Evolutionary conservation across 2,113 vertebrate species (phyloP).

Genomic region (Oryzias javanicus): DNA sequence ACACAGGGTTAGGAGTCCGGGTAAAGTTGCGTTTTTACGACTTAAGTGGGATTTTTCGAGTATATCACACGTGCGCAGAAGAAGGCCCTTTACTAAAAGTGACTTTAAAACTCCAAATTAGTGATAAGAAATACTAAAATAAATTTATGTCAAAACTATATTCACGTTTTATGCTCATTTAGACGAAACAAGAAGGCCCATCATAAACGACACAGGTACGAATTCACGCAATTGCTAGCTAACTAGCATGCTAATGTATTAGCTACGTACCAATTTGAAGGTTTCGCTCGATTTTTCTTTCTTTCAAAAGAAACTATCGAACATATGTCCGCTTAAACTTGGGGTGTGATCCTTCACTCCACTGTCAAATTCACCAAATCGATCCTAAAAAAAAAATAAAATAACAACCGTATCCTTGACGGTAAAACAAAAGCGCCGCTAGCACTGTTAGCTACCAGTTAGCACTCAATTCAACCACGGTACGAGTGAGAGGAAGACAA

Average conservation of each 20-base stretch:
- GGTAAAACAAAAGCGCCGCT: neutral
- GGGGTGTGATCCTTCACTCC: neutral
- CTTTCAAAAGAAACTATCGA: constrained; percentile 1
- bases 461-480: constrained; percentile 9
- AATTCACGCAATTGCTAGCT: constrained; percentile 25
- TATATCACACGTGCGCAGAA: too few species aligned
- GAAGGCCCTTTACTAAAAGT: too few species aligned
- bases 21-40: too few species aligned
- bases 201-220: constrained; percentile 10
- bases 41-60: too few species aligned
- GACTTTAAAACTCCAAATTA: too few species aligned
- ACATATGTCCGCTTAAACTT: too few species aligned
- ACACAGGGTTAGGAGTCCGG: too few species aligned
- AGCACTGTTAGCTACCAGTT: constrained; percentile 27
- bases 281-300: constrained; percentile 17
- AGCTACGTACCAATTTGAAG: constrained; percentile 49
- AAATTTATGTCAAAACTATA: too few species aligned
- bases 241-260: constrained; percentile 22
- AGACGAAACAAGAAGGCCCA: constrained; percentile 24
- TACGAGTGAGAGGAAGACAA: constrained; percentile 17
- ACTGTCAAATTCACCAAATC: neutral
- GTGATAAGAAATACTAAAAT: too few species aligned
- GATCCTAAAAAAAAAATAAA: accelerated
- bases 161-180: neutral
- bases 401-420: neutral